Evolutionary conservation across 1,140 invertebrate species (phyloP).

Genomic region (Brachionus koreanus): DNA sequence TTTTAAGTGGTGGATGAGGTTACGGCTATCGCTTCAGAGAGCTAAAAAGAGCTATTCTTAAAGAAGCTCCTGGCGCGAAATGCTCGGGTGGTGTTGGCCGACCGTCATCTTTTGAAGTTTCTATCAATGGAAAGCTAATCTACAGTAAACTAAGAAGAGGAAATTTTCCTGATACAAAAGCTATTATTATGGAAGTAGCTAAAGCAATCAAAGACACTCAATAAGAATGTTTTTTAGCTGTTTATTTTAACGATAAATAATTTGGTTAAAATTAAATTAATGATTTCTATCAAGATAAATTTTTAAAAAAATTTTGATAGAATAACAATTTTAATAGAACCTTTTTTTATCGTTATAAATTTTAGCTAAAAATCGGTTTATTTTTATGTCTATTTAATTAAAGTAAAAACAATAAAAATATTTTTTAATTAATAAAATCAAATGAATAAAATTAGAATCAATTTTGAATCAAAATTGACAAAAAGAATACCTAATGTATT

Average conservation of each 20-base stretch:
- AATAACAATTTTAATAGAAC: background rate
- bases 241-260: background rate
- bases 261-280: background rate
- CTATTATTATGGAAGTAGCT: background rate
- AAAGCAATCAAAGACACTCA: background rate
- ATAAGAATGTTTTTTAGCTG: background rate
- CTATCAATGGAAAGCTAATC: background rate
- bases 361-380: background rate
- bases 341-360: background rate
- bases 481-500: too few relatives aligned
- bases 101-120: constrained; percentile 27
- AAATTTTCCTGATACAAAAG: background rate
- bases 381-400: too few relatives aligned
- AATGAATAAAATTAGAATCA: too few relatives aligned
- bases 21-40: constrained; percentile 25
- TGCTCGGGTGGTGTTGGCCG: background rate
- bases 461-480: too few relatives aligned
- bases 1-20: constrained; percentile 33
- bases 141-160: constrained; percentile 11
- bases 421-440: too few relatives aligned
- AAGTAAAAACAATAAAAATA: too few relatives aligned
- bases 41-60: background rate
- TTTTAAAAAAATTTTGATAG: background rate
- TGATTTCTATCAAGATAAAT: background rate
- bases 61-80: constrained; percentile 24